These are phyloP conservation scores for Drosophila rubida DNA, from an alignment of 2,888 invertebrate species.

Conservation along the genomic window DNA sequence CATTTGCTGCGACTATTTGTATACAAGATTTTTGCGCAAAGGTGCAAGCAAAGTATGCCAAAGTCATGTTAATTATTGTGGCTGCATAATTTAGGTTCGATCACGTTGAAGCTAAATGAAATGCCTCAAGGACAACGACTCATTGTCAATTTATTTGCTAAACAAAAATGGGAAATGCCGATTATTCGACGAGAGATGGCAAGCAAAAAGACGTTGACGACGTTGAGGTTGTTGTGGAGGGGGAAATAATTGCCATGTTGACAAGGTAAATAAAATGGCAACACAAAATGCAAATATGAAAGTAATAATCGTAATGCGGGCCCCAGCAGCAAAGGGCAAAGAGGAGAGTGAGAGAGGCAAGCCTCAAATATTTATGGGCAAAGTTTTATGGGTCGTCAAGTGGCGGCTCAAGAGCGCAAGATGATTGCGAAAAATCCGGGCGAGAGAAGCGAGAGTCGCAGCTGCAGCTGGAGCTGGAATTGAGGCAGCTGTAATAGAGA, in stretches of 20 bases:
- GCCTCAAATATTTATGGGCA: slow-evolving; percentile 60
- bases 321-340: neutral
- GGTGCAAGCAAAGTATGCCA: slow-evolving; percentile 63
- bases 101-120: no score
- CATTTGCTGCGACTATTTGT: slow-evolving; percentile 45
- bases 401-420: neutral
- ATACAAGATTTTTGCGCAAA: slow-evolving; percentile 64
- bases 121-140: no score
- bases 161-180: slow-evolving; percentile 28
- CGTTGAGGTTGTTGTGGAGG: slow-evolving; percentile 1
- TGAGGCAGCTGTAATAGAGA: slow-evolving; percentile 1
- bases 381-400: slow-evolving; percentile 65
- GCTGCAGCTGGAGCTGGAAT: slow-evolving; percentile 7
- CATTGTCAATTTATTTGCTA: slow-evolving; percentile 9
- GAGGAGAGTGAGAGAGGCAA: no score
- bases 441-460: slow-evolving; percentile 3
- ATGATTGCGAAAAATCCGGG: slow-evolving; percentile 5
- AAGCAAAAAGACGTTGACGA: neutral
- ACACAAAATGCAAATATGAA: slow-evolving; percentile 44
- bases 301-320: slow-evolving; percentile 45
- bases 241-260: slow-evolving; percentile 43
- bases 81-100: slow-evolving; percentile 14
- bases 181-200: slow-evolving; percentile 36
- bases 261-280: slow-evolving; percentile 47
- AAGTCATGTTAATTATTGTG: slow-evolving; percentile 47